Base-by-base conservation (phyloP, 2,888 invertebrate genomes). In the Empis stercorea region DNA sequence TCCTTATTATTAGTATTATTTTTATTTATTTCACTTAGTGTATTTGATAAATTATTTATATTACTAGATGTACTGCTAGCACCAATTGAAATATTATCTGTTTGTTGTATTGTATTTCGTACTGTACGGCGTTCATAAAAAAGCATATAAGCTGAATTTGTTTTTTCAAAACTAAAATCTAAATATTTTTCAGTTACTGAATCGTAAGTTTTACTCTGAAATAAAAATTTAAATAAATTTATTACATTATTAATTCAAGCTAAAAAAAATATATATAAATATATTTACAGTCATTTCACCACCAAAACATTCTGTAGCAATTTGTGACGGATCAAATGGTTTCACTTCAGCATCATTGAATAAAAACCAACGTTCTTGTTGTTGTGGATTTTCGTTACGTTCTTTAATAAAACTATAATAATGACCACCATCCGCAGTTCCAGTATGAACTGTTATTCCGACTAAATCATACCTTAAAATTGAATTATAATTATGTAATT, bases 131-230 rank as follows among this genome's bases (percentile, higher is more conserved):
- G 78, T 66, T 95, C 93, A 70, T 95, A 95, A 68, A 95, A 95
- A 57, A 95, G 66, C 95, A 95, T 95, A 68, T 95, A 95, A 1
- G 95, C 95, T 61, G 92, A 93, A 70, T 95, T 94, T 3, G 94
- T 94, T 74, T 95, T 95, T 70, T 95, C 95, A 65, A 94, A 94
- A 59, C 93, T 93, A 63, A 95, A 92, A 66, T 95, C 95, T 85
- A 95, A 87, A 66, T 93, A 95, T 66, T 94, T 94, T 60, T 95
- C 95, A 10, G 92, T 92, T 20, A 93, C 92, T 0, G 93, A 89
- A 65, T 95, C 95, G 63, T 94, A 95, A 0, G 93, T 94, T 74
- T 94, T 94, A 62, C 93, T 93, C 85, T 87, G 70, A 15, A 75
- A 13, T 16, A 30, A 32, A 10, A 7, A 32, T 32, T 32, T 32